phyloP scores from a whole-genome alignment of 2,888 invertebrate species.

The Synergus laeviventris region DNA sequence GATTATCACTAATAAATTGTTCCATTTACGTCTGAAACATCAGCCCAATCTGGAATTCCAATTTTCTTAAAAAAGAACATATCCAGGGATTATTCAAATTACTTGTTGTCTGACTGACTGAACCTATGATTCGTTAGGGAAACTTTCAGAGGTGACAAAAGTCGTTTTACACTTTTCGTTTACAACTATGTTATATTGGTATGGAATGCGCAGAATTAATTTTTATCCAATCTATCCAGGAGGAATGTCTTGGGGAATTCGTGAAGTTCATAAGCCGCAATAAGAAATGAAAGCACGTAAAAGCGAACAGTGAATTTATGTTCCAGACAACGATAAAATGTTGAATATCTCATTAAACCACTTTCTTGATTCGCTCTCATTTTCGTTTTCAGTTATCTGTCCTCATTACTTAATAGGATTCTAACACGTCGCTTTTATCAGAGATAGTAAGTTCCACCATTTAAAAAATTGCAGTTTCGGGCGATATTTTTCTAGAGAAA shows the following conservation, averaged over 20 bases:
- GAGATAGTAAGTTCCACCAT: background rate
- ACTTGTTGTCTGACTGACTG: background rate
- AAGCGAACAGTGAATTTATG: conserved; percentile 1
- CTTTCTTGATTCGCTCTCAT: background rate
- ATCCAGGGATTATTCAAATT: too few species aligned
- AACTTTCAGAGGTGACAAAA: background rate
- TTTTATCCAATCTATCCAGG: background rate
- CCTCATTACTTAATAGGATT: background rate
- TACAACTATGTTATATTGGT: background rate
- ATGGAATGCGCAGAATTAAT: background rate
- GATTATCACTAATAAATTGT: too few species aligned
- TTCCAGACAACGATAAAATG: conserved; percentile 11
- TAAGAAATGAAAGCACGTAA: conserved; percentile 8
- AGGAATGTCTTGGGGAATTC: background rate
- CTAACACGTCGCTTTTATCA: background rate
- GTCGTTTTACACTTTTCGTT: background rate
- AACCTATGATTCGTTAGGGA: background rate
- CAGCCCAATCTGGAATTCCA: too few species aligned
- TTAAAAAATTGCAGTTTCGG: conserved; percentile 3
- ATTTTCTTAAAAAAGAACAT: background rate
- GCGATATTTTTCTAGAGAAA: conserved; percentile 13
- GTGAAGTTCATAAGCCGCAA: background rate
- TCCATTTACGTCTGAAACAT: too few species aligned
- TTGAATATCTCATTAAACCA: conserved; percentile 9
- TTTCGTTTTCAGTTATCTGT: background rate